Evolutionary conservation across 2,888 invertebrate genomes (phyloP).

Genomic region (Andrena fulva): DNA sequence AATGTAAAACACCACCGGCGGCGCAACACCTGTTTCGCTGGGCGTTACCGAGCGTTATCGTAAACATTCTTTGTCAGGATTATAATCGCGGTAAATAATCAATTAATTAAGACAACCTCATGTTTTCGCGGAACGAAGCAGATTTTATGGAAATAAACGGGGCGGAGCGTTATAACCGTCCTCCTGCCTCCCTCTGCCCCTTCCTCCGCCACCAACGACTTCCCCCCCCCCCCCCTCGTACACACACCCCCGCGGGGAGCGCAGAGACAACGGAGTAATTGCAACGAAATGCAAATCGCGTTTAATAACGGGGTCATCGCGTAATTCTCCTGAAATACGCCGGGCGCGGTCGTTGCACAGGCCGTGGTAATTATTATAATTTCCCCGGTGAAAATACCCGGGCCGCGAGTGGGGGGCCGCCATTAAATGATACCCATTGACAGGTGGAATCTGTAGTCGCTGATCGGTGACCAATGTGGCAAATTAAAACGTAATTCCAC

Average conservation of each 20-base stretch:
- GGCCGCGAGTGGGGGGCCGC: neutral
- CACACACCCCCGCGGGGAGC: conserved; percentile 3
- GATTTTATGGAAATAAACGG: conserved; percentile 70
- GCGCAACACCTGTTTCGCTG: conserved; percentile 22
- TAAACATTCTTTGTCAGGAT: conserved; percentile 63
- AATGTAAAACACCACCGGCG: conserved; percentile 21
- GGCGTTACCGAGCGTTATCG: conserved; percentile 17
- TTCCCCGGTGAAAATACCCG: conserved; percentile 60
- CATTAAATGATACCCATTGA: conserved; percentile 63
- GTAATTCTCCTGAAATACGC: conserved; percentile 59
- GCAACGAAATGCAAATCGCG: conserved; percentile 71
- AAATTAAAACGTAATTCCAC: conserved; percentile 59
- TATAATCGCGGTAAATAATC: conserved; percentile 62
- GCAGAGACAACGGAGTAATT: conserved; percentile 60
- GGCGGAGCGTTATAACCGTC: conserved; percentile 41
- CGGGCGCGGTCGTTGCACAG: conserved; percentile 17
- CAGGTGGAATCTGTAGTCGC: conserved; percentile 60
- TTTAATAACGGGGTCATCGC: conserved; percentile 69
- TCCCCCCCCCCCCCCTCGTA: neutral
- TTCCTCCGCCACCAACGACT: neutral
- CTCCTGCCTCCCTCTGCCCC: neutral
- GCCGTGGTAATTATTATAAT: conserved; percentile 69
- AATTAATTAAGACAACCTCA: conserved; percentile 70
- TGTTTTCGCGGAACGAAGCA: conserved; percentile 64
- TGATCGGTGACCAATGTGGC: conserved; percentile 58